Percentiles rank a stretch among this genome's conserved stretches.
Evolutionary conservation across 2,113 vertebrate genomes (phyloP).

Genomic region (Ancistrus triradiatus): DNA sequence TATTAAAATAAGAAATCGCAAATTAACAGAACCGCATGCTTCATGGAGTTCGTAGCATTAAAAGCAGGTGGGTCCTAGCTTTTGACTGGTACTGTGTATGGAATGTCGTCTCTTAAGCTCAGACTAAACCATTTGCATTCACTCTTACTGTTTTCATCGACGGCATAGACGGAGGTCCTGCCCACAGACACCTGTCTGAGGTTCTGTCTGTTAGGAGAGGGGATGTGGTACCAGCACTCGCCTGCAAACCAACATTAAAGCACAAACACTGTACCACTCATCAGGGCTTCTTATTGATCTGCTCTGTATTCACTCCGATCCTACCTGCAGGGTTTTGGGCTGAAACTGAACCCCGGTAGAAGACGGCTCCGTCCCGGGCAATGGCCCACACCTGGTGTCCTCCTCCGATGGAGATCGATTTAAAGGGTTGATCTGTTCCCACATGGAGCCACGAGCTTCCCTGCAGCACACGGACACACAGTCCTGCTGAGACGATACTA

Average conservation of each 20-base stretch:
- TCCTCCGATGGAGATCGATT: conserved; percentile 85
- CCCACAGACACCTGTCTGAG: conserved; percentile 90
- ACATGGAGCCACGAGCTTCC: conserved; percentile 93
- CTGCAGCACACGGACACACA: conserved; percentile 61
- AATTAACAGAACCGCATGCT: too few relatives aligned
- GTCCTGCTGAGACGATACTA: too few relatives aligned
- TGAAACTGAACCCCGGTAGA: conserved; percentile 91
- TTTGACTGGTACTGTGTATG: too few relatives aligned
- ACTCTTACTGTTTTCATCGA: conserved; percentile 91
- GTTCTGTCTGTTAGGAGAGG: conserved; percentile 82
- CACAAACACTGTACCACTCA: neutral
- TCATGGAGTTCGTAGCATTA: too few relatives aligned
- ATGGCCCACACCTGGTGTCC: conserved; percentile 94
- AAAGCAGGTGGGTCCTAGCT: too few relatives aligned
- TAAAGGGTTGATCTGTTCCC: conserved; percentile 92
- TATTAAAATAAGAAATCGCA: too few relatives aligned
- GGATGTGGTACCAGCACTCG: conserved; percentile 96
- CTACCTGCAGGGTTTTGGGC: conserved; percentile 83
- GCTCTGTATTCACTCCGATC: conserved; percentile 9
- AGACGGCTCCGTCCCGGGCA: conserved; percentile 86
- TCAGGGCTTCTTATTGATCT: too few relatives aligned
- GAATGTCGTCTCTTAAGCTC: too few relatives aligned
- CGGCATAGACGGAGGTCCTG: conserved; percentile 82
- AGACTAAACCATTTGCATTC: too few relatives aligned
- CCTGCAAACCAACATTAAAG: conserved; percentile 60